These are phyloP conservation scores for Venturia canescens DNA, from an alignment of 1,140 invertebrate genomes.

Conservation along the genomic window DNA sequence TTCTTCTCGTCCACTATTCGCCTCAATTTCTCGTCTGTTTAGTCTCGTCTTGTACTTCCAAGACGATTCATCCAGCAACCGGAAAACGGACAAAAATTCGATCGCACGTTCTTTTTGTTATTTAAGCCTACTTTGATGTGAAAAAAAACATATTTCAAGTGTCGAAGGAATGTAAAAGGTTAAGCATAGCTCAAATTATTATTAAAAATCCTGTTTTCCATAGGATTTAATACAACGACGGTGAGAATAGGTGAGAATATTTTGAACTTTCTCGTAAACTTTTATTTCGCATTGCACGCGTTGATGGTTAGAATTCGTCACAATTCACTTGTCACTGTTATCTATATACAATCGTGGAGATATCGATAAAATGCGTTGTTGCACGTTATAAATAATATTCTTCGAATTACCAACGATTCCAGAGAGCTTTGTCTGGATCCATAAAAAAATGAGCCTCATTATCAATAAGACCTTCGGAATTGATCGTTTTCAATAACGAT, in stretches of 20 bases:
- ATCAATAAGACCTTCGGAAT: not conserved
- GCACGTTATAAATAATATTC: not conserved
- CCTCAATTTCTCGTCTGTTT: slow-evolving; percentile 17
- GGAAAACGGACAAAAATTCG: not conserved
- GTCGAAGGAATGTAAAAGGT: not conserved
- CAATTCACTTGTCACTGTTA: not conserved
- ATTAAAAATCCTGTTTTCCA: not conserved
- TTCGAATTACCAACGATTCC: not conserved
- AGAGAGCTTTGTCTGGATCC: slow-evolving; percentile 7
- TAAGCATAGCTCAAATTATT: not conserved
- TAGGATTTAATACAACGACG: not conserved
- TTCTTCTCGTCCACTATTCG: slow-evolving; percentile 12
- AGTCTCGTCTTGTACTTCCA: slow-evolving; percentile 19
- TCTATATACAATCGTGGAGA: not conserved
- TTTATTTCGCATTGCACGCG: not conserved
- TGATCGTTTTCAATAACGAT: not conserved
- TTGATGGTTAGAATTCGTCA: not conserved
- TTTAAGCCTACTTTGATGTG: not conserved
- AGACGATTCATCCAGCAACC: not conserved
- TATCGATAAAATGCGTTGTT: not conserved
- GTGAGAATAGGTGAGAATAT: not conserved
- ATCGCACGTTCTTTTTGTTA: not conserved
- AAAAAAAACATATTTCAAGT: not conserved
- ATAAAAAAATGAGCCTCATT: not conserved
- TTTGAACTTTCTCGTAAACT: not conserved